Evolutionary conservation across 2,797 vertebrate species (phyloP), one percentile per base, ranked within the genome.

Genomic region (Pseudotriccus pelzelni): DNA sequence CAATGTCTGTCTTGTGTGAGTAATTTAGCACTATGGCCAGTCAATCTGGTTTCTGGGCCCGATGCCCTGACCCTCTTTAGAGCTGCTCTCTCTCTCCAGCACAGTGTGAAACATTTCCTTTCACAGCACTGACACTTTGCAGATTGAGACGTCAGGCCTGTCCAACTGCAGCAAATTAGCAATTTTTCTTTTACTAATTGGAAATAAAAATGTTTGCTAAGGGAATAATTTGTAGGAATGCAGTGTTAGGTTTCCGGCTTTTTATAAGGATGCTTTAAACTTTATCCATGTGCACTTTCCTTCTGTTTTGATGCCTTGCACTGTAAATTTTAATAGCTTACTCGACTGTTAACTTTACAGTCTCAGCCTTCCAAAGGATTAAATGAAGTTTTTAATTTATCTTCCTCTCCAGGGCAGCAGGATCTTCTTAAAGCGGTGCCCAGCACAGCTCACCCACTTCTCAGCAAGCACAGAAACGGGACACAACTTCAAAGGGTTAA

Each of bases 91-190:
- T 98, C 98, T 97, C 96, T 96, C 97, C 95, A 77, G 97, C 97
- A 84, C 98, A 98, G 98, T 98, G 98, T 98, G 98, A 98, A 99
- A 98, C 97, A 92, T 97, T 97, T 96, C 98, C 98, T 99, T 99
- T 99, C 99, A 99, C 94, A 93, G 97, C 84, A 88, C 98, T 99
- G 99, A 99, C 99, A 99, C 98, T 97, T 97, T 82, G 98, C 98
- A 99, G 99, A 99, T 99, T 99, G 99, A 99, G 99, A 99, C 98
- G 98, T 99, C 98, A 98, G 98, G 98, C 98, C 72, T 97, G 98
- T 98, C 97, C 98, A 97, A 98, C 98, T 98, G 98, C 98, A 98
- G 98, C 98, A 99, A 99, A 99, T 99, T 99, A 99, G 98, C 98
- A 98, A 98, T 99, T 99, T 98, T 98, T 99, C 98, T 98, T 97